Evolutionary conservation across 2,113 vertebrate genomes (phyloP), one percentile per base, ranked within the genome.

Genomic region (Diphyllodes magnificus): DNA sequence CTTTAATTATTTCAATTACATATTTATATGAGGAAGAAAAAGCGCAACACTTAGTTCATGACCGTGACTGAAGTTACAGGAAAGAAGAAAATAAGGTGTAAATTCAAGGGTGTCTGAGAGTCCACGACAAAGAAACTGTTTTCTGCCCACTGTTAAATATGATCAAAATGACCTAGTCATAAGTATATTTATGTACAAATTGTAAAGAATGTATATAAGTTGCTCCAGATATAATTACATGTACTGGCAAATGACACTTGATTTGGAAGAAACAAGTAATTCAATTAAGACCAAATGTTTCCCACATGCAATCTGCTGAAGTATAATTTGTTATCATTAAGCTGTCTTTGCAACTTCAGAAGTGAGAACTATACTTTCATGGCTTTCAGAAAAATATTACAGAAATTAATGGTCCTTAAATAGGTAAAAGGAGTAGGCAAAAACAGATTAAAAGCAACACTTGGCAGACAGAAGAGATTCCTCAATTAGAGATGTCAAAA

Each of bases 201-300:
- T 68, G 7, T 42, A 50, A 91, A 83, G 42, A 78, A 40, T 64
- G 31, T 78, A 35, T 60, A 19, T n/a, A 84, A 82, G 44, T 84
- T 81, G 91, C 73, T 54, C 35, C 44, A 85, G 82, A 68, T 71
- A 81, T 86, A 92, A 95, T 95, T 69, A 95, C 33, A 78, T 45
- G 30, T 78, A 94, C 95, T 96, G 90, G 81, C 57, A 96, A 92
- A 75, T 92, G 60, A 89, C 66, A 75, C 23, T 91, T 42, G 69
- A 89, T 44, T 82, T 94, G 77, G 69, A 92, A 95, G 93, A 89
- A 95, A 91, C 35, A 79, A 95, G 87, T 56, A 60, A 75, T 94
- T 92, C 90, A 91, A 79, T 95, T 94, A 96, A 95, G 28, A 80
- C 84, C 90, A 94, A 94, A 89, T 90, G 90, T 92, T 89, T 93